Percentiles rank a stretch among this genome's conserved stretches.
Evolutionary conservation across 2,797 vertebrate genomes (phyloP).

Genomic region (Poeciliopsis turneri): DNA sequence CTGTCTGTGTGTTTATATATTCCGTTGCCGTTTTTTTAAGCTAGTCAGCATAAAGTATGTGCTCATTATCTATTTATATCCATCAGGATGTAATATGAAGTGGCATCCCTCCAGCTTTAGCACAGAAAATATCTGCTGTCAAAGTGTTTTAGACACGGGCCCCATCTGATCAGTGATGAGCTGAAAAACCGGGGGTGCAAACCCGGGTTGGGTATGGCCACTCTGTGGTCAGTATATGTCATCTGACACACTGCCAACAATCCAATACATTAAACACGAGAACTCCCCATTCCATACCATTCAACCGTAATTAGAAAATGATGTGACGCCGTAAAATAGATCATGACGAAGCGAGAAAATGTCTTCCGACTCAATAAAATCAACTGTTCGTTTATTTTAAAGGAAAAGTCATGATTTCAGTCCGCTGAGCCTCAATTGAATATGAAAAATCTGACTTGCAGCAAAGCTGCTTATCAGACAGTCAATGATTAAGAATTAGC

Average conservation of each 20-base stretch:
- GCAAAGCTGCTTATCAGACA: too few species aligned
- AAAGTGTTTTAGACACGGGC: not conserved
- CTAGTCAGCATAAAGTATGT: not conserved
- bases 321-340: not conserved
- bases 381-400: not conserved
- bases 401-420: not conserved
- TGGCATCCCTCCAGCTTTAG: constrained; percentile 1
- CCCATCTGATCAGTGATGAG: not conserved
- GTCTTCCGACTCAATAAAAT: not conserved
- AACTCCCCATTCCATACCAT: not conserved
- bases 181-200: not conserved
- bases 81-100: not conserved
- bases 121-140: not conserved
- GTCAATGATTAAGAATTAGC: too few species aligned
- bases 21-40: not conserved
- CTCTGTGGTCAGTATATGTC: not conserved
- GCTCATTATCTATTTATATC: constrained; percentile 1
- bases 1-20: not conserved
- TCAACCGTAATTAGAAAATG: not conserved
- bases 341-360: not conserved
- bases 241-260: not conserved
- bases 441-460: too few species aligned
- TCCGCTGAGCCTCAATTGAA: too few species aligned
- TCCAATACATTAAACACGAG: not conserved
- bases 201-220: not conserved